Conservation (phyloP, 2,888 invertebrate species). For the Drosophila picticornis region DNA sequence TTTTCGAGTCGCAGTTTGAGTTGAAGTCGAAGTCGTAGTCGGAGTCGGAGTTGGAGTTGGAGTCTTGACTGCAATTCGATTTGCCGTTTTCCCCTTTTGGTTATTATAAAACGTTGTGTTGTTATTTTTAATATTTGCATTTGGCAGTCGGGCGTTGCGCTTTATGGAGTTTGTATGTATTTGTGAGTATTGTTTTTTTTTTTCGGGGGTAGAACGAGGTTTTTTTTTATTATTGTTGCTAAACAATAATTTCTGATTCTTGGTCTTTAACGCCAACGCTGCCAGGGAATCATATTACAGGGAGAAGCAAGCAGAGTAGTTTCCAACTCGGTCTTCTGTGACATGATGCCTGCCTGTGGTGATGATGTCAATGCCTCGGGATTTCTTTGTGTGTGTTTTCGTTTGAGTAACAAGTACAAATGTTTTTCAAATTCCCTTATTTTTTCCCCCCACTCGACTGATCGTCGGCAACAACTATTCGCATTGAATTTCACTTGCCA, state of each 20-base stretch:
- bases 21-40: conserved; percentile 3
- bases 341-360: conserved; percentile 32
- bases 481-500: conserved; percentile 73
- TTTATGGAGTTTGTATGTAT: conserved; percentile 56
- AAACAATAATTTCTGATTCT: conserved; percentile 79
- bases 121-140: conserved; percentile 73
- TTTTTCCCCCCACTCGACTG: not conserved
- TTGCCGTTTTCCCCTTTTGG: conserved; percentile 76
- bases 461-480: conserved; percentile 60
- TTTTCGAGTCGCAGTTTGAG: conserved; percentile 13
- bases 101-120: conserved; percentile 73
- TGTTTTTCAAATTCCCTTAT: conserved; percentile 64
- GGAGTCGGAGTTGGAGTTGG: conserved; percentile 3
- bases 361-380: conserved; percentile 66
- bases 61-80: conserved; percentile 75
- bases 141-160: conserved; percentile 75
- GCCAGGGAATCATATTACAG: conserved; percentile 64
- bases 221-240: conserved; percentile 75
- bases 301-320: conserved; percentile 7
- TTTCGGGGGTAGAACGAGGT: conserved; percentile 64
- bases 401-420: conserved; percentile 53
- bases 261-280: conserved; percentile 64
- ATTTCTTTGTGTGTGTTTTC: conserved; percentile 23
- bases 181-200: conserved; percentile 14
- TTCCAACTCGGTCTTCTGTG: conserved; percentile 23